Evolutionary conservation across 2,113 vertebrate species (phyloP).

Genomic region (Addax nasomaculatus): DNA sequence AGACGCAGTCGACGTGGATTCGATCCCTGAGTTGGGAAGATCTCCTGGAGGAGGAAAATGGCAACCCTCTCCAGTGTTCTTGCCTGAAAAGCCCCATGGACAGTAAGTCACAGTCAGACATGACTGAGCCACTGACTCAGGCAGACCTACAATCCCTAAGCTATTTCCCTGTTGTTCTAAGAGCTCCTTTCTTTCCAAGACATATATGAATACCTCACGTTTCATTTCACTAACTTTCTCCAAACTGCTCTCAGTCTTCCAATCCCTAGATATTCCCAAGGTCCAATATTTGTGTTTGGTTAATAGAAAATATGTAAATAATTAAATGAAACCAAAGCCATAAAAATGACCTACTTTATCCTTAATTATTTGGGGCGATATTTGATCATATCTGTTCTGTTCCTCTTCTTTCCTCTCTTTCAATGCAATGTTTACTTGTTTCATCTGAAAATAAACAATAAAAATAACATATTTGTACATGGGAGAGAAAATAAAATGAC

Average conservation of each 20-base stretch:
- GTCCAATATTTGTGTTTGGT: not conserved
- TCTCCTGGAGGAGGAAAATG: not conserved
- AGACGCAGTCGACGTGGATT: fast-evolving
- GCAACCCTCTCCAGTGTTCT: not conserved
- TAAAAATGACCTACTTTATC: not conserved
- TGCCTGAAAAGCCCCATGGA: not conserved
- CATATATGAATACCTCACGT: not conserved
- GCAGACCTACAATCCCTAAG: not conserved
- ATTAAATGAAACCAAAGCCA: not conserved
- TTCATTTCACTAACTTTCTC: not conserved
- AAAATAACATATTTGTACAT: not conserved
- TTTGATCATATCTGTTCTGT: not conserved
- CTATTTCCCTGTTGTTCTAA: not conserved
- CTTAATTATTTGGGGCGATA: not conserved
- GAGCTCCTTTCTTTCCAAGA: not conserved
- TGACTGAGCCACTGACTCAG: fast-evolving
- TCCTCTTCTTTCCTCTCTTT: not conserved
- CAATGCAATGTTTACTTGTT: not conserved
- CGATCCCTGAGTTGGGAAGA: not conserved
- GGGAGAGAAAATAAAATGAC: not conserved
- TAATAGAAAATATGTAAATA: not conserved
- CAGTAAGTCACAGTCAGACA: not conserved
- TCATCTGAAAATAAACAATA: not conserved
- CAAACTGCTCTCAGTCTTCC: not conserved
- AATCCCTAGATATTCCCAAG: not conserved